Evolutionary conservation across 2,113 vertebrate genomes (phyloP).

Genomic region (Festucalex cinctus): DNA sequence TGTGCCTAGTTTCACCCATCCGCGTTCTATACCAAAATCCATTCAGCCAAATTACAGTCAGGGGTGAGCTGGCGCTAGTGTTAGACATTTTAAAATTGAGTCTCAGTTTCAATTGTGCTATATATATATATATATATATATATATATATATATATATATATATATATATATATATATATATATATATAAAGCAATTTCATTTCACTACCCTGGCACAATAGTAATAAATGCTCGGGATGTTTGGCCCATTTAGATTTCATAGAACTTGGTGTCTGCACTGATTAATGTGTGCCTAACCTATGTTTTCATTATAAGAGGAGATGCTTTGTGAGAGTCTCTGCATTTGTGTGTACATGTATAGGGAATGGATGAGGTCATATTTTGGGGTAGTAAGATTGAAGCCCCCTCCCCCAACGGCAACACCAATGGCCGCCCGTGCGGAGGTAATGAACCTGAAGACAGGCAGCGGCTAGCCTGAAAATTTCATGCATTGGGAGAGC

Average conservation of each 20-base stretch:
- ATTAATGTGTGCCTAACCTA: conserved; percentile 72
- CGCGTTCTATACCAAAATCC: too few relatives aligned
- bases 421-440: conserved; percentile 53
- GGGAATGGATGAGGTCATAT: conserved; percentile 49
- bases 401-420: conserved; percentile 18
- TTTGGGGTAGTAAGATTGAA: conserved; percentile 70
- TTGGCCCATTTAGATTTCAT: conserved; percentile 72
- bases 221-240: conserved; percentile 74
- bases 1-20: too few relatives aligned
- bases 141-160: conserved; percentile 60
- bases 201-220: conserved; percentile 61
- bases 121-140: conserved; percentile 48
- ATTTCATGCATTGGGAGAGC: conserved; percentile 72
- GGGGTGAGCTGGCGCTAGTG: too few relatives aligned
- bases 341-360: conserved; percentile 22
- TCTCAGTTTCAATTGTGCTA: conserved; percentile 5
- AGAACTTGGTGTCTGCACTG: conserved; percentile 69
- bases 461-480: conserved; percentile 68
- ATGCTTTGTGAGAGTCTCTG: conserved; percentile 5
- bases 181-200: conserved; percentile 57
- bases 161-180: conserved; percentile 48
- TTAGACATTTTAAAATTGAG: too few relatives aligned
- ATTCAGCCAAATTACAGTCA: too few relatives aligned
- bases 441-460: conserved; percentile 77
- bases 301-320: conserved; percentile 72